A percentile compares a stretch with the other conserved stretches of the same genome.
Evolutionary conservation across 1,140 invertebrate species (phyloP).

Genomic region (Globodera rostochiensis): DNA sequence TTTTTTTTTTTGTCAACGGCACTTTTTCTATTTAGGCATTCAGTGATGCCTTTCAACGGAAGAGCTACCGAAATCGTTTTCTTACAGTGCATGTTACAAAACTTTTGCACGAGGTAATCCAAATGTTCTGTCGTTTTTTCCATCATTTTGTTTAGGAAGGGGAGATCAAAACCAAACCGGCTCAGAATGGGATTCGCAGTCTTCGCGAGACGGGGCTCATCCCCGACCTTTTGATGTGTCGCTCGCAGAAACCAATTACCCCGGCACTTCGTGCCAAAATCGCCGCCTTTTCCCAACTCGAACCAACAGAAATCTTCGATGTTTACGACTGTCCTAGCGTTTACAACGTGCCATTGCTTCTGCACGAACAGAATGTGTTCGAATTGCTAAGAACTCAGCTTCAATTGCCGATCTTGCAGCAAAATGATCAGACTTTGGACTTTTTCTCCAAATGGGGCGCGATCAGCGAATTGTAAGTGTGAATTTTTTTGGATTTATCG

Average conservation of each 20-base stretch:
- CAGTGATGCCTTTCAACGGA: slow-evolving; percentile 45
- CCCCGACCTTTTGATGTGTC: slow-evolving; percentile 78
- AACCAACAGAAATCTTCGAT: slow-evolving; percentile 79
- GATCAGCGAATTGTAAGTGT: slow-evolving; percentile 31
- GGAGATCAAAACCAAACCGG: slow-evolving; percentile 89
- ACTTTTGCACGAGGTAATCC: slow-evolving; percentile 80
- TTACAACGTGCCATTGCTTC: slow-evolving; percentile 89
- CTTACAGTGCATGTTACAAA: slow-evolving; percentile 93
- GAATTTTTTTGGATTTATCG: not conserved
- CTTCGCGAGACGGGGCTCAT: slow-evolving; percentile 79
- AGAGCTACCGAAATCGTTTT: slow-evolving; percentile 77
- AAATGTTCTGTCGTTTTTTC: not conserved
- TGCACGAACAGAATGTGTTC: slow-evolving; percentile 86
- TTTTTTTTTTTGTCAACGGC: not conserved
- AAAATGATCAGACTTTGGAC: not conserved
- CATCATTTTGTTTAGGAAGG: slow-evolving; percentile 22
- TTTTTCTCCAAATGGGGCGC: slow-evolving; percentile 23
- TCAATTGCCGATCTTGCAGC: slow-evolving; percentile 36
- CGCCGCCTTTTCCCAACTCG: slow-evolving; percentile 93
- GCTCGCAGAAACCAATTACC: slow-evolving; percentile 40
- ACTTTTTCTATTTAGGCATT: slow-evolving; percentile 22
- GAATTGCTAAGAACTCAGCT: slow-evolving; percentile 66
- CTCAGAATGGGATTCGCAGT: slow-evolving; percentile 90
- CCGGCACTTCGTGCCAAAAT: slow-evolving; percentile 86
- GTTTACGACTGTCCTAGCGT: slow-evolving; percentile 91